Conservation (phyloP, 2,797 vertebrate genomes). For the Premnoplex brunnescens region DNA sequence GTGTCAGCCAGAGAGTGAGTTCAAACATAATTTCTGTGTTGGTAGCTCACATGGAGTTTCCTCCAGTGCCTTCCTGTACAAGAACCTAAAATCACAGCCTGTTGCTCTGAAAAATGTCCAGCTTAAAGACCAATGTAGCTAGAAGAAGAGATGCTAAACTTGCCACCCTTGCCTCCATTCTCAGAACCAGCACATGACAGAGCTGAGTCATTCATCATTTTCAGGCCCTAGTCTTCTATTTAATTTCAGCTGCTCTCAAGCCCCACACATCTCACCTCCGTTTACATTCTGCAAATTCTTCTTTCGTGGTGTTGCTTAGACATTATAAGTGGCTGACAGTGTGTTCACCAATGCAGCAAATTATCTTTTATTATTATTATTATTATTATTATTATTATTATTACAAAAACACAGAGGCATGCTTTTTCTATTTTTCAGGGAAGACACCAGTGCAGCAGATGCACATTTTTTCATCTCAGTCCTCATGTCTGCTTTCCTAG, state of each 20-base stretch:
- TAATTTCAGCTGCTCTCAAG: background rate
- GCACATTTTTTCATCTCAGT: background rate
- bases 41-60: background rate
- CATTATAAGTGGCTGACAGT: background rate
- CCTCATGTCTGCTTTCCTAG: constrained; percentile 20
- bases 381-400: background rate
- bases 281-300: background rate
- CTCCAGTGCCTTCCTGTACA: background rate
- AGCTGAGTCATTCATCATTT: background rate
- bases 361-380: background rate
- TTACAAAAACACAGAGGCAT: background rate
- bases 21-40: background rate
- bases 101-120: background rate
- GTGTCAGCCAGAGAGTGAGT: background rate
- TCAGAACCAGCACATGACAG: background rate
- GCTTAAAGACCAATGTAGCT: background rate
- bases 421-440: background rate
- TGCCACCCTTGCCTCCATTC: background rate
- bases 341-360: background rate
- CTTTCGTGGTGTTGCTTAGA: background rate
- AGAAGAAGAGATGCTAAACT: background rate
- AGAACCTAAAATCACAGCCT: accelerated
- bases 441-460: background rate
- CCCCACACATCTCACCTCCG: background rate
- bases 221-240: background rate